Evolutionary conservation across 2,888 invertebrate genomes (phyloP).

Genomic region (Lasioglossum malachurum): DNA sequence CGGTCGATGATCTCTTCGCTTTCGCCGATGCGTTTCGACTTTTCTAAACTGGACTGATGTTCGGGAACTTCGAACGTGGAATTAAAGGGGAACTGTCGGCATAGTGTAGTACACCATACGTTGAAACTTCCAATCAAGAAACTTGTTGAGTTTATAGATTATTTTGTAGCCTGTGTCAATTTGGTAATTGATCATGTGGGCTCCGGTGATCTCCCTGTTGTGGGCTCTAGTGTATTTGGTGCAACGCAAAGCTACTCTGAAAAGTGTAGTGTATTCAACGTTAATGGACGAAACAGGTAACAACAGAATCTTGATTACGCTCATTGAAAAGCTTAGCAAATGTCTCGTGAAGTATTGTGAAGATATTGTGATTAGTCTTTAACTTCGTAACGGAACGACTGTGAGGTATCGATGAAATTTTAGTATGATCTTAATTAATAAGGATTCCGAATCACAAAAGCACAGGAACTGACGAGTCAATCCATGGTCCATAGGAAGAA

Average conservation of each 20-base stretch:
- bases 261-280: slow-evolving; percentile 32
- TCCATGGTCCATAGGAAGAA: neutral
- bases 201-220: slow-evolving; percentile 74
- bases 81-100: neutral
- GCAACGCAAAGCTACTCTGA: slow-evolving; percentile 62
- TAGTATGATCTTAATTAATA: neutral
- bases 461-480: neutral
- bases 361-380: neutral
- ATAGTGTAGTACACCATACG: too few species aligned
- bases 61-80: neutral
- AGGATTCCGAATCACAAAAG: neutral
- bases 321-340: neutral
- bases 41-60: slow-evolving; percentile 8
- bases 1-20: slow-evolving; percentile 55
- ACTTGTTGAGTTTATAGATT: neutral
- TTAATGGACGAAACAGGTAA: slow-evolving; percentile 52
- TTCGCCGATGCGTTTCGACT: slow-evolving; percentile 23
- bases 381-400: neutral
- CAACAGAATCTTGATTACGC: neutral
- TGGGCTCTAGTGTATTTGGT: slow-evolving; percentile 76
- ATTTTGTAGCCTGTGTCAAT: neutral
- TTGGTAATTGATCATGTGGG: slow-evolving; percentile 73
- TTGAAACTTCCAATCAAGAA: neutral
- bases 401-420: neutral
- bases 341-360: too few species aligned